These are phyloP conservation scores for Forbesichthys papilliferus DNA, from an alignment of 2,113 vertebrate species.

Conservation along the genomic window DNA sequence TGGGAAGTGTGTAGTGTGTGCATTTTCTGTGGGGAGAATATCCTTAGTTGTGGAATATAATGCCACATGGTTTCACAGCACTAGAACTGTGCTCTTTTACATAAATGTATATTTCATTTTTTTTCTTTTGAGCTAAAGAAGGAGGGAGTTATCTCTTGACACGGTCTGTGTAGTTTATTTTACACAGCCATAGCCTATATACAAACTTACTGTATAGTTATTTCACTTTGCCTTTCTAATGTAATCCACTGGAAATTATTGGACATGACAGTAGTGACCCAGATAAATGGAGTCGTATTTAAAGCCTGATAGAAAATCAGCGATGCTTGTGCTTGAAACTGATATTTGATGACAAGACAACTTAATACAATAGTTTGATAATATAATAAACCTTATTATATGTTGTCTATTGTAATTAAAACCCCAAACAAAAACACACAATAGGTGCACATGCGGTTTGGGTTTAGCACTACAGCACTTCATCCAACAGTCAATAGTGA, in stretches of 20 bases:
- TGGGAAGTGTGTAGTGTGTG: constrained; percentile 1
- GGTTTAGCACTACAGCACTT: too few relatives aligned
- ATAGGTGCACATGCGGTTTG: too few relatives aligned
- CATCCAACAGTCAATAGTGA: not conserved
- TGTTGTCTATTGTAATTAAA: too few relatives aligned
- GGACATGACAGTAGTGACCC: not conserved
- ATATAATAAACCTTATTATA: too few relatives aligned
- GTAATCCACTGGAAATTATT: not conserved
- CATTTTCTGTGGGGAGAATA: not conserved
- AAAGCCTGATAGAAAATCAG: not conserved
- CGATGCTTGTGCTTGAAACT: not conserved
- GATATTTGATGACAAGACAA: too few relatives aligned
- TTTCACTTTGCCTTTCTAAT: not conserved
- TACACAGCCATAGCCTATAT: not conserved
- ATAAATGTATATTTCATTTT: too few relatives aligned
- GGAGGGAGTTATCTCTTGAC: too few relatives aligned
- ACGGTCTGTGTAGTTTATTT: not conserved
- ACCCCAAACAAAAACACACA: too few relatives aligned
- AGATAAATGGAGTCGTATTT: not conserved
- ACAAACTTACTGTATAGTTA: not conserved
- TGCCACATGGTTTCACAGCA: not conserved
- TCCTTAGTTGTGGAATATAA: not conserved
- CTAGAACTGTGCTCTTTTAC: too few relatives aligned
- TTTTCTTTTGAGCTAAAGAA: too few relatives aligned
- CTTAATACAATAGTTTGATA: too few relatives aligned